Percentiles rank a stretch among this genome's conserved stretches.
These are phyloP conservation scores for Conus ventricosus DNA, from an alignment of 1,140 invertebrate species.

Conservation along the genomic window DNA sequence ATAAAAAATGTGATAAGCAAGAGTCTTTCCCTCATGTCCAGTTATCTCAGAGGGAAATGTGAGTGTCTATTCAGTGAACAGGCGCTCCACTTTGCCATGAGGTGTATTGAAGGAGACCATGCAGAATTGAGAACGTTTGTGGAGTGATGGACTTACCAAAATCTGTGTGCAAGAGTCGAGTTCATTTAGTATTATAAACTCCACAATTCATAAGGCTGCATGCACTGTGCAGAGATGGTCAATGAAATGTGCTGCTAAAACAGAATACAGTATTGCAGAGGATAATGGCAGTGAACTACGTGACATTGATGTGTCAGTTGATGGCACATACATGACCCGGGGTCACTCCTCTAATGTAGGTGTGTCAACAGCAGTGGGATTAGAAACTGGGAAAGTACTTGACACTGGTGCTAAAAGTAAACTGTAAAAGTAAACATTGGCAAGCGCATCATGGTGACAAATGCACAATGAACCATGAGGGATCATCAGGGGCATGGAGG, in stretches of 20 bases:
- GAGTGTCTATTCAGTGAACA: not conserved
- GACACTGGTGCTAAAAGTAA: not conserved
- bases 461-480: not conserved
- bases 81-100: not conserved
- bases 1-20: not conserved
- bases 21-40: not conserved
- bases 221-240: not conserved
- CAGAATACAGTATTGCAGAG: not conserved
- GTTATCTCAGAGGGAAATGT: not conserved
- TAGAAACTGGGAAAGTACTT: not conserved
- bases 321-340: not conserved
- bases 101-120: not conserved
- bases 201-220: not conserved
- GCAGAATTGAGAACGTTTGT: not conserved
- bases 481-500: not conserved
- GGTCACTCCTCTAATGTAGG: not conserved
- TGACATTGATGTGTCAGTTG: not conserved
- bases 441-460: not conserved
- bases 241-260: not conserved
- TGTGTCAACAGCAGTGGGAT: not conserved
- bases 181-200: not conserved
- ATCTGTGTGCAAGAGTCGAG: not conserved
- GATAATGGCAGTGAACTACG: not conserved
- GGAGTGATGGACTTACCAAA: not conserved
- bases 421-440: not conserved